Conservation (phyloP, 2,888 invertebrate genomes). For the Empis stercorea region DNA sequence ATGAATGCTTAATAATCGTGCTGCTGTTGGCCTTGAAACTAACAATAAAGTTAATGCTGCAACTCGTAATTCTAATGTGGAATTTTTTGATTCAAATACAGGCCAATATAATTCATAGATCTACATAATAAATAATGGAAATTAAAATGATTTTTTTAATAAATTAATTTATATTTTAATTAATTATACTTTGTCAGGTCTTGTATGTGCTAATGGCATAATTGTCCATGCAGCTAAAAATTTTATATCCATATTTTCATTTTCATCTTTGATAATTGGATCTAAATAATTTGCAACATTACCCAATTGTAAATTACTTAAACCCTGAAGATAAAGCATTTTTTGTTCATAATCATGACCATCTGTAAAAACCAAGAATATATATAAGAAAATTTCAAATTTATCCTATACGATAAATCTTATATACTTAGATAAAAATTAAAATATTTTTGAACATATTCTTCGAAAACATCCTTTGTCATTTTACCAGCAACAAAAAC, state of each 20-base stretch:
- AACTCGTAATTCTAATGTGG: slow-evolving; percentile 52
- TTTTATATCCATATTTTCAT: slow-evolving; percentile 36
- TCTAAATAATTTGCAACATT: slow-evolving; percentile 41
- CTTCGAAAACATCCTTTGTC: slow-evolving; percentile 52
- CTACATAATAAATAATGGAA: slow-evolving; percentile 21
- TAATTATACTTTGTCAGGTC: slow-evolving; percentile 39
- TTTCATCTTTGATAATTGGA: slow-evolving; percentile 45
- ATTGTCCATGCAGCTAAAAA: slow-evolving; percentile 56
- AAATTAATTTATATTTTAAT: background rate
- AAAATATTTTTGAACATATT: slow-evolving; percentile 56
- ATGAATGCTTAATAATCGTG: slow-evolving; percentile 53
- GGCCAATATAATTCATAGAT: slow-evolving; percentile 52
- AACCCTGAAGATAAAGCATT: slow-evolving; percentile 57
- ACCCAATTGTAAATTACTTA: slow-evolving; percentile 50
- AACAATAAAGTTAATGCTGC: slow-evolving; percentile 52
- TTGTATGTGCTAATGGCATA: slow-evolving; percentile 38
- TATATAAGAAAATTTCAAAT: slow-evolving; percentile 2
- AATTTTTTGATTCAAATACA: slow-evolving; percentile 51
- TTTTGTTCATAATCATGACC: slow-evolving; percentile 52
- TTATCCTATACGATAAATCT: no score
- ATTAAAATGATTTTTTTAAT: background rate
- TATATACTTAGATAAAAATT: slow-evolving; percentile 52
- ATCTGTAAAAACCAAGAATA: no score
- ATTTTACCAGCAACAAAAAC: slow-evolving; percentile 41
- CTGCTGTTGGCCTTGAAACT: slow-evolving; percentile 49